Evolutionary conservation across 2,113 vertebrate species (phyloP), one percentile per base, ranked within the genome.

Genomic region (Gavialis gangeticus): DNA sequence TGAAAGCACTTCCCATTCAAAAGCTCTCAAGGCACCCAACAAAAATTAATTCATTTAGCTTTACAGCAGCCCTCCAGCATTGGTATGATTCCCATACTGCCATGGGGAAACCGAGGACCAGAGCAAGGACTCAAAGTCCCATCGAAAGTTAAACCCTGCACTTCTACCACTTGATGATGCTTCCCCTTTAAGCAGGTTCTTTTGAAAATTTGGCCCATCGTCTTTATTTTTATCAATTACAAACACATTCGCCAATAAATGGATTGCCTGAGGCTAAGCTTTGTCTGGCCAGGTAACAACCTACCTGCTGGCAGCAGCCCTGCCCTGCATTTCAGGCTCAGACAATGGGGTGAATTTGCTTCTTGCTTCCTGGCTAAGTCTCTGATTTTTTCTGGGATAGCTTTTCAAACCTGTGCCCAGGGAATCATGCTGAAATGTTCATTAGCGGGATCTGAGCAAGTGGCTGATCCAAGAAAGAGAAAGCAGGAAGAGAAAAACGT

Each of bases 331-430:
- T 5, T 59, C 85, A 34, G 24, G 86, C 5, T 16, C 10, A 63
- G 4, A 18, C 24, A 25, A 5, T 30, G 46, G 79, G 15, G 14
- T 21, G 19, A 28, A 55, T 28, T 55, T 56, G 28, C 55, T 77
- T 37, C 86, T 0, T 0, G 4, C 1, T 63, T 27, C 6, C n/a
- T 55, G 22, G 30, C 19, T 78, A 25, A 66, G 5, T 4, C 63
- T 63, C 75, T 13, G 18, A 63, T 84, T 87, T 1, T 85, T 3
- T 59, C 25, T 28, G 90, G 10, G 6, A 2, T 27, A 75, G 11
- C 37, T 59, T 27, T 1, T 0, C 30, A 71, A 71, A 71, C 18
- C 0, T 0, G 5, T 22, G 24, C 67, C 12, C 37, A 3, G 56
- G n/a, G 56, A 60, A 16, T 24, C 64, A 79, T 27, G 34, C 60